Evolutionary conservation across 1,140 invertebrate genomes (phyloP), one percentile per base, ranked within the genome.

Genomic region (Mizuhopecten yessoensis): DNA sequence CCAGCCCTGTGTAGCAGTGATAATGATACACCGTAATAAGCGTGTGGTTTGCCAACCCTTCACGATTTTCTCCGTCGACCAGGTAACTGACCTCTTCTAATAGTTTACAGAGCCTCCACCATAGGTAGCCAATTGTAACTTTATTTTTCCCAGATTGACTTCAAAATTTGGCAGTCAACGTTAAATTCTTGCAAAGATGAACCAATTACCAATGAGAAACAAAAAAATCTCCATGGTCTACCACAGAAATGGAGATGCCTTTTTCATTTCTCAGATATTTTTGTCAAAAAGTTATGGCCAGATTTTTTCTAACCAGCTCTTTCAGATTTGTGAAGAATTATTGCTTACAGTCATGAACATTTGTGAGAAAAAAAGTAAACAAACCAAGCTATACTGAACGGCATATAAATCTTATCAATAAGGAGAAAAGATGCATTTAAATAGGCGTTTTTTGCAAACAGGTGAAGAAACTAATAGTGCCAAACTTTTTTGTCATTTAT

Each of bases 171-270:
- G 57, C 57, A 75, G 57, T 75, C 57, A 29, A 75, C 57, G 57
- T 75, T 75, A 75, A 75, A 75, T 75, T 75, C 57, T 75, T 75
- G 57, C 57, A 75, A 75, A 75, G 57, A 75, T 75, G 57, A 75
- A 75, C 57, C 57, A 75, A 75, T 75, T 75, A 75, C 57, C 57
- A 29, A 75, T 75, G 57, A 75, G 57, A 75, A 75, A 75, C 57
- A 75, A 75, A 75, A 75, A 75, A 75, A n/a, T 75, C n/a, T n/a
- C n/a, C 23, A 29, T 75, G 3, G 57, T 29, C 57, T 75, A 29
- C 23, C 23, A 75, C 23, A 29, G 29, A 75, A n/a, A n/a, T n/a
- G n/a, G n/a, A n/a, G n/a, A n/a, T n/a, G 57, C n/a, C n/a, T 75
- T 75, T 75, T 75, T 75, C 5, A n/a, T 75, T 75, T 29, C 57